Evolutionary conservation across 2,888 invertebrate species (phyloP).

Genomic region (Dorcus parallelipipedus): DNA sequence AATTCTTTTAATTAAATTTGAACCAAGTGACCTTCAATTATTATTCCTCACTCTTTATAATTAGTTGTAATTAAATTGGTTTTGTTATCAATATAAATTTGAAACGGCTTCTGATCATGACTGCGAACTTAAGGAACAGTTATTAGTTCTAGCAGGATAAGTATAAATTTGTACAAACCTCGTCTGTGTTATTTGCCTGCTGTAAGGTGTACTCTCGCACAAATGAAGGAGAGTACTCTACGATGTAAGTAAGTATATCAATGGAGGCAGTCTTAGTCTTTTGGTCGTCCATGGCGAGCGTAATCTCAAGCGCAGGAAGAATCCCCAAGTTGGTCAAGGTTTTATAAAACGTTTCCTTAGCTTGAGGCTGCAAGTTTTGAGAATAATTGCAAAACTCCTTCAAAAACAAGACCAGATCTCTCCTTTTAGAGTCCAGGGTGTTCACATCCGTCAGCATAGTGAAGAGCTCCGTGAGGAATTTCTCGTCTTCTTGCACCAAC

Average conservation of each 20-base stretch:
- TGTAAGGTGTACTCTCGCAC: slow-evolving; percentile 95
- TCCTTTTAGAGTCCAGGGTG: slow-evolving; percentile 78
- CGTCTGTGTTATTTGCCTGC: slow-evolving; percentile 85
- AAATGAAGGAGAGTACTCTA: slow-evolving; percentile 96
- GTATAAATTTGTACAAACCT: slow-evolving; percentile 56
- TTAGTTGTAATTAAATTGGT: too few relatives aligned
- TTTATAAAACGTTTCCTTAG: slow-evolving; percentile 97
- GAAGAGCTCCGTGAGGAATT: slow-evolving; percentile 93
- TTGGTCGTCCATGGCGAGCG: slow-evolving; percentile 85
- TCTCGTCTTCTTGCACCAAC: slow-evolving; percentile 95
- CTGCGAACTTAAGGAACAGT: too few relatives aligned
- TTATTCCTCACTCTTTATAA: too few relatives aligned
- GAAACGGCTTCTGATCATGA: too few relatives aligned
- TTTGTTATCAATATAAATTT: too few relatives aligned
- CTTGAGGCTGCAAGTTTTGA: slow-evolving; percentile 95
- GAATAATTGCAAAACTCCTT: slow-evolving; percentile 99
- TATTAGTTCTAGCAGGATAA: too few relatives aligned
- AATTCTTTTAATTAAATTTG: too few relatives aligned
- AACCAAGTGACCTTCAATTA: too few relatives aligned
- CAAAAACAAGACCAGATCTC: slow-evolving; percentile 94
- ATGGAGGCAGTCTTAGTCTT: slow-evolving; percentile 96
- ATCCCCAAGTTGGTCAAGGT: slow-evolving; percentile 85
- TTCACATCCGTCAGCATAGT: slow-evolving; percentile 86
- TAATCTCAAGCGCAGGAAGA: slow-evolving; percentile 85
- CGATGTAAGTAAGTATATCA: slow-evolving; percentile 96